Evolutionary conservation across 2,888 invertebrate species (phyloP).

Genomic region (Rotaria socialis): DNA sequence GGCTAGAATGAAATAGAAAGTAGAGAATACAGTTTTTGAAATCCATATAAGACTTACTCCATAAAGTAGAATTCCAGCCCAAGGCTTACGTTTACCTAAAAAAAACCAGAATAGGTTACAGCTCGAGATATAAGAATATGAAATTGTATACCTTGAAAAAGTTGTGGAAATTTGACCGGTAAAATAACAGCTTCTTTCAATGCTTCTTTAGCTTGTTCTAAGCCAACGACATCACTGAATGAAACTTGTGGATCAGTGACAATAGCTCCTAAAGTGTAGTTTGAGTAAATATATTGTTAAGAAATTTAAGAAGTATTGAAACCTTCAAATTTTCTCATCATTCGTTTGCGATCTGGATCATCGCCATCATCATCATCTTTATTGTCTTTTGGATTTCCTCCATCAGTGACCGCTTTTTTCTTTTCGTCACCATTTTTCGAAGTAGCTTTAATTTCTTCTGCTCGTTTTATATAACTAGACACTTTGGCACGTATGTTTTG

Average conservation of each 20-base stretch:
- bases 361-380: background rate
- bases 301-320: background rate
- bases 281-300: background rate
- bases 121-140: no score
- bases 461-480: slow-evolving; percentile 86
- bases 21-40: background rate
- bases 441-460: slow-evolving; percentile 88
- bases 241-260: slow-evolving; percentile 91
- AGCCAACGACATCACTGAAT: slow-evolving; percentile 95
- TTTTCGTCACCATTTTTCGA: background rate
- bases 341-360: background rate
- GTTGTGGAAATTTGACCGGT: slow-evolving; percentile 94
- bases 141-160: slow-evolving; percentile 76
- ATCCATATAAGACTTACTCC: background rate
- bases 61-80: slow-evolving; percentile 78
- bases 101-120: no score
- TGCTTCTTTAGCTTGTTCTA: slow-evolving; percentile 93
- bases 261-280: slow-evolving; percentile 69
- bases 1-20: slow-evolving; percentile 75
- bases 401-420: slow-evolving; percentile 32
- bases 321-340: slow-evolving; percentile 15
- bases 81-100: slow-evolving; percentile 67
- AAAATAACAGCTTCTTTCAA: slow-evolving; percentile 97
- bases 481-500: slow-evolving; percentile 61
- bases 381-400: background rate